Conservation (phyloP, 2,113 vertebrate species). For the Ammodytes dubius region DNA sequence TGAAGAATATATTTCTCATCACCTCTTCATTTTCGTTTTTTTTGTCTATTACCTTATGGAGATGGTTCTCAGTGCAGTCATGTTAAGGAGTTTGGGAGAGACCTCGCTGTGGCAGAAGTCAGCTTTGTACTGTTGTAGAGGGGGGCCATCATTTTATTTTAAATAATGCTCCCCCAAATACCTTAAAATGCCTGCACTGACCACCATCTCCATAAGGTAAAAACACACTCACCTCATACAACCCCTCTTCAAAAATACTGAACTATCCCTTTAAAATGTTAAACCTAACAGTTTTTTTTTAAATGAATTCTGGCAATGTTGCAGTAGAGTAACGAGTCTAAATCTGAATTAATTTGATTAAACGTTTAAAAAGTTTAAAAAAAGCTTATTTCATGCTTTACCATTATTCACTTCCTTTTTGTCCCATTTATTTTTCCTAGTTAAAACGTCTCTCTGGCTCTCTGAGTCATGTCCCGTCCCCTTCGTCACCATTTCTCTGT, state of each 20-base stretch:
- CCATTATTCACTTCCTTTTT: neutral
- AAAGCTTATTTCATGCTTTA: neutral
- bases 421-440: neutral
- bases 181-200: too few relatives aligned
- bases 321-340: neutral
- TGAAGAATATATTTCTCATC: conserved; percentile 1
- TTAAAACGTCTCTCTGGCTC: neutral
- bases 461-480: neutral
- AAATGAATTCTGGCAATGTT: neutral
- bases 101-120: too few relatives aligned
- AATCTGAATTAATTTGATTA: neutral
- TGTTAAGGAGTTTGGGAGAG: too few relatives aligned
- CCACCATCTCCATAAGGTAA: too few relatives aligned
- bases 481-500: neutral
- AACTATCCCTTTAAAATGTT: neutral
- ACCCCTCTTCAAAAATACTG: too few relatives aligned
- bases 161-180: too few relatives aligned
- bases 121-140: too few relatives aligned
- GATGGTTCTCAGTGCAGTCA: too few relatives aligned
- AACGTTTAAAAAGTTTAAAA: neutral
- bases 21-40: neutral
- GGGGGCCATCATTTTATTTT: too few relatives aligned
- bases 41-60: neutral
- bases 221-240: too few relatives aligned
- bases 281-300: neutral